Evolutionary conservation across 1,140 invertebrate species (phyloP), one percentile per base, ranked within the genome.

Genomic region (Orius laevigatus): DNA sequence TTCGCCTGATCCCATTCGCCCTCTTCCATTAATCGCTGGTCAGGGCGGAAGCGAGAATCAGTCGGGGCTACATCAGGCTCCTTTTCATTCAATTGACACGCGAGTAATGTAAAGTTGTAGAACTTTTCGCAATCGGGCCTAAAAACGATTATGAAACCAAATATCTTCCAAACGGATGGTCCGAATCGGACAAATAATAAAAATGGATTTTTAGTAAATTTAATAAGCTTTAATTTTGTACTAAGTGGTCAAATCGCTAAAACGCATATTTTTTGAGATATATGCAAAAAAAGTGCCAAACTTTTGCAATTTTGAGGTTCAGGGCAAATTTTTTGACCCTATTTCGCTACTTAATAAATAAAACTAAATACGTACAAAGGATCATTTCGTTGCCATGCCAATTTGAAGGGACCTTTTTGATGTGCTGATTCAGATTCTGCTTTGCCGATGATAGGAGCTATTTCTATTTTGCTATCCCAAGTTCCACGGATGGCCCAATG

Each of bases 21-120:
- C 49, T 92, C 75, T 66, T 99, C 96, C 94, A 99, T 98, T 38
- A 96, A 73, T 40, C 92, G 75, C 68, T 98, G 93, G 75, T 98
- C 94, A 38, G 94, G 93, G 51, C 94, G 73, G 15, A 74, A 64
- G n/a, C 95, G 75, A 12, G 83, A 84, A 71, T 99, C 96, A 0
- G 95, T 98, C 11, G 94, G 93, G 20, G 93, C 91, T 19, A 98
- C 78, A 34, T 78, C 82, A 4, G 84, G 78, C 69, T 98, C 94
- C 8, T 72, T 70, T 66, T 98, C 95, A 65, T 99, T 99, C 42
- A 99, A 67, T 69, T 98, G 90, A 62, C 90, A 84, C 12, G 95
- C 92, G 56, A 98, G 71, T 63, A 84, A 66, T 6, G 92, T 97
- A 64, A 98, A 98, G 63, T 87, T 82, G 66, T 98, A 98, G 68